Conservation (phyloP, 2,113 vertebrate genomes). For the Aspiorhynchus laticeps region DNA sequence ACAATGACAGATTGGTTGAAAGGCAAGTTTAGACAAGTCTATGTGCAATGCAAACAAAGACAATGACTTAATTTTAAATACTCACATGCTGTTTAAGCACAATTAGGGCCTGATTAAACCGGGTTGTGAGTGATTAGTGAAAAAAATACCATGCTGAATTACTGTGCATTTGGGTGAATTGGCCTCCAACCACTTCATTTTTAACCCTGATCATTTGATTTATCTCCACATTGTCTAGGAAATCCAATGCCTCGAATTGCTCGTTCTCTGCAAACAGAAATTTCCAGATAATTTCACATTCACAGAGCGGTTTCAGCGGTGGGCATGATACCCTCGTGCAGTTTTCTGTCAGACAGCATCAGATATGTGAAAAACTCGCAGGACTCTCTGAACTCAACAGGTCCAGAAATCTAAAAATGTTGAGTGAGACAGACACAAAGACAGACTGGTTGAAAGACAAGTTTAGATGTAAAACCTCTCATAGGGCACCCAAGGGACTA, state of each 20-base stretch:
- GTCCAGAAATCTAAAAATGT: constrained; percentile 9
- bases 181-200: background rate
- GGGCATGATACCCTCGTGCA: constrained; percentile 2
- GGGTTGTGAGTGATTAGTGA: background rate
- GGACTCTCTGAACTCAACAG: constrained; percentile 13
- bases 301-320: background rate
- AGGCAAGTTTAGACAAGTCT: background rate
- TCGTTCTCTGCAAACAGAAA: background rate
- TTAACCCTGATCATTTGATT: background rate
- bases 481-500: background rate
- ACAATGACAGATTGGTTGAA: background rate
- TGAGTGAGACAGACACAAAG: background rate
- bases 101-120: background rate
- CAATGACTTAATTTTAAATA: background rate
- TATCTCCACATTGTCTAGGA: constrained; percentile 5
- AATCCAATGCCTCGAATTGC: background rate
- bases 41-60: background rate
- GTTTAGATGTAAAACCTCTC: constrained; percentile 23
- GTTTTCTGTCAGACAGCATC: constrained; percentile 2
- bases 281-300: constrained; percentile 3
- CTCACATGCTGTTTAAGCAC: background rate
- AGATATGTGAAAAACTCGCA: background rate
- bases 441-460: background rate
- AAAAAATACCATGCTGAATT: background rate
- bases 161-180: background rate